These are phyloP conservation scores for Caerostris extrusa DNA, from an alignment of 1,140 invertebrate genomes.

Conservation along the genomic window DNA sequence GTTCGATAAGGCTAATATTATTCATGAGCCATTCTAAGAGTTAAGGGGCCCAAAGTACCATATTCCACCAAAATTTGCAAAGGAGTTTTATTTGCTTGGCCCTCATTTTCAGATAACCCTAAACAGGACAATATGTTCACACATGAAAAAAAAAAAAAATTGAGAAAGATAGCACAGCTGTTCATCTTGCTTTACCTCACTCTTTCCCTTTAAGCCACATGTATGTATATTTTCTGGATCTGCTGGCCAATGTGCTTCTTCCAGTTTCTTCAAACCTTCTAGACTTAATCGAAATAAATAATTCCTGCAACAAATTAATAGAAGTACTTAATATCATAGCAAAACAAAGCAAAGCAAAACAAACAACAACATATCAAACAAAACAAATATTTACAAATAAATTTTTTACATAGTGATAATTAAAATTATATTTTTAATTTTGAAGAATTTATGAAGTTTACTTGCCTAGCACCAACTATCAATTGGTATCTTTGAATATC, in stretches of 20 bases:
- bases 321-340: background rate
- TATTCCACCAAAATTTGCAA: too few species aligned
- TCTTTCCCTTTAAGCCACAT: conserved; percentile 92
- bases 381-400: background rate
- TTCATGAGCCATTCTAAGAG: too few species aligned
- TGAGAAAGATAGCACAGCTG: too few species aligned
- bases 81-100: too few species aligned
- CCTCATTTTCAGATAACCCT: too few species aligned
- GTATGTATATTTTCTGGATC: conserved; percentile 85
- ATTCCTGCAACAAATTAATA: conserved; percentile 86
- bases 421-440: background rate
- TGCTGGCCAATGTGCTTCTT: conserved; percentile 89
- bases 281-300: conserved; percentile 90
- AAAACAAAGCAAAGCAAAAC: background rate
- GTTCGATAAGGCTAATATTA: too few species aligned
- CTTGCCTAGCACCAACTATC: conserved; percentile 90
- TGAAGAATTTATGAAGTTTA: background rate
- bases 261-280: conserved; percentile 86
- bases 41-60: too few species aligned
- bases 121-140: too few species aligned
- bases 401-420: background rate
- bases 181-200: conserved; percentile 44
- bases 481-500: conserved; percentile 91
- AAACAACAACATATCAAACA: background rate
- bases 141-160: too few species aligned